These are phyloP conservation scores for Gopherus flavomarginatus DNA, from an alignment of 2,113 vertebrate species.

Conservation along the genomic window DNA sequence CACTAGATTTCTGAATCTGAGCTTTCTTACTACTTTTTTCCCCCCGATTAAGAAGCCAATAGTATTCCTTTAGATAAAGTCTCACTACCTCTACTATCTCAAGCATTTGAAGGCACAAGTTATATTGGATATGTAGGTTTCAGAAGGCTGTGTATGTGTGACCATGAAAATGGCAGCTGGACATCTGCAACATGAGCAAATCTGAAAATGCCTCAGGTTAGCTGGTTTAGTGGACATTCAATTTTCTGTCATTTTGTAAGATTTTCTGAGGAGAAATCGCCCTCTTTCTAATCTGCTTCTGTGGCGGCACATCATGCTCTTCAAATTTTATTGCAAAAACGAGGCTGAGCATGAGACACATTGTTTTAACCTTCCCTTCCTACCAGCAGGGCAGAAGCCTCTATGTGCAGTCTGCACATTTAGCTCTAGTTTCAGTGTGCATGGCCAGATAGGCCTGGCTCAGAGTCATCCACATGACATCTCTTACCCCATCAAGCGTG, in stretches of 20 bases:
- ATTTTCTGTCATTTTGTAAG: neutral
- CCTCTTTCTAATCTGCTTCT: neutral
- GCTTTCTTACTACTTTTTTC: slow-evolving; percentile 2
- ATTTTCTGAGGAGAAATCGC: neutral
- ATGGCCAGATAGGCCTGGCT: neutral
- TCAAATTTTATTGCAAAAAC: neutral
- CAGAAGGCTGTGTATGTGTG: neutral
- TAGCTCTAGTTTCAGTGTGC: neutral
- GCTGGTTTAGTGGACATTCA: neutral
- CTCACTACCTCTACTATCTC: neutral
- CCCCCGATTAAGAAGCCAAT: slow-evolving; percentile 5
- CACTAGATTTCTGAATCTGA: slow-evolving; percentile 30
- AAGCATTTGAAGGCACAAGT: neutral
- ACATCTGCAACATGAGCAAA: slow-evolving; percentile 29
- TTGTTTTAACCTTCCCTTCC: neutral
- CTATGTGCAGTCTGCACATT: fast-evolving
- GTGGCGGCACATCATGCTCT: neutral
- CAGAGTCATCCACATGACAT: neutral
- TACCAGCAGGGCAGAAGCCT: neutral
- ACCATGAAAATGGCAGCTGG: slow-evolving; percentile 36
- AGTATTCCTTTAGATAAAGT: slow-evolving; percentile 3
- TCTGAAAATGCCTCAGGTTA: neutral
- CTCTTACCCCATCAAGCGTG: neutral
- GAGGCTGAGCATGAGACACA: neutral
- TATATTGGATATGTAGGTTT: neutral